Conservation (phyloP, 2,113 vertebrate genomes). For the Butastur rufipennis region DNA sequence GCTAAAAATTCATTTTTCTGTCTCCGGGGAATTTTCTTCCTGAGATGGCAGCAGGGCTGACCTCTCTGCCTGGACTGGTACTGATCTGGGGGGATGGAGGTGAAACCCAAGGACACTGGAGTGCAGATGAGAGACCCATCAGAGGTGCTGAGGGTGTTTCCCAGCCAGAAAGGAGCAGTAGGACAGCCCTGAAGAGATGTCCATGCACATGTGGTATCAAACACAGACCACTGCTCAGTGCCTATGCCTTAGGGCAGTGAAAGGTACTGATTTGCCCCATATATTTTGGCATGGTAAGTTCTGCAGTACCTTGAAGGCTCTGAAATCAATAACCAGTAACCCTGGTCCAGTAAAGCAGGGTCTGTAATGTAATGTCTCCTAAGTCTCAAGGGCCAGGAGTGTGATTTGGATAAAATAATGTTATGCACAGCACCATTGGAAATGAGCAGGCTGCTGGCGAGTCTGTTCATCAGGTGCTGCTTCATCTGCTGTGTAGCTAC, state of each 20-base stretch:
- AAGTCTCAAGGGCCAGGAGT: not conserved
- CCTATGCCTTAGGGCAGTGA: not conserved
- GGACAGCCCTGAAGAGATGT: not conserved
- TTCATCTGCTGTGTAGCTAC: not conserved
- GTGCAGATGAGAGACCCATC: not conserved
- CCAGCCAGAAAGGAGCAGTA: not conserved
- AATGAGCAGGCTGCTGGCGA: not conserved
- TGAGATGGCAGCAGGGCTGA: not conserved
- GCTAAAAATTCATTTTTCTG: not conserved
- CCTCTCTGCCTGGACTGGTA: not conserved
- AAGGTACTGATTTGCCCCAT: not conserved
- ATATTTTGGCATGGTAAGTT: not conserved
- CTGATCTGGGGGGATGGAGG: not conserved
- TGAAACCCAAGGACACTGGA: not conserved
- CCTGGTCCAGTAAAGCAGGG: not conserved
- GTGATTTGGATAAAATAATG: not conserved
- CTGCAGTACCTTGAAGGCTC: not conserved
- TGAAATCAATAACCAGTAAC: not conserved
- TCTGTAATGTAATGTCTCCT: fast-evolving
- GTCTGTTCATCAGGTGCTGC: not conserved
- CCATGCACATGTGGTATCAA: not conserved
- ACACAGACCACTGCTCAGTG: not conserved
- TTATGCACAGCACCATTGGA: not conserved
- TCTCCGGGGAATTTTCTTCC: not conserved
- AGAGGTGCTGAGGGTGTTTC: not conserved